A percentile compares a stretch with the other conserved stretches of the same genome.
phyloP scores from a whole-genome alignment of 1,140 invertebrate species.

The Stratiolaelaps scimitus region DNA sequence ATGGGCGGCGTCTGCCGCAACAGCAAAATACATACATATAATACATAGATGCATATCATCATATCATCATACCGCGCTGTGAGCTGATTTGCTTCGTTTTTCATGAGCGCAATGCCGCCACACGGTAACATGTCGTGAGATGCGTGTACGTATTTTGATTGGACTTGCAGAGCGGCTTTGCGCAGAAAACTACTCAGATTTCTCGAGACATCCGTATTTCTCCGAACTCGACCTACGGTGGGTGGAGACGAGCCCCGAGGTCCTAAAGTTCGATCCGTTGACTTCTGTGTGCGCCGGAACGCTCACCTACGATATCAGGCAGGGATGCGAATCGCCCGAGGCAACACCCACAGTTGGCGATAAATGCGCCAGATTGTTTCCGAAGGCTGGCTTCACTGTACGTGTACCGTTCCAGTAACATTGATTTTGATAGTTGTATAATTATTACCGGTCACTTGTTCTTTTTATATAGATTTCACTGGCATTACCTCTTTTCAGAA shows the following conservation, averaged over 20 bases:
- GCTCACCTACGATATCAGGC: conserved; percentile 7
- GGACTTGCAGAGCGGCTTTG: background rate
- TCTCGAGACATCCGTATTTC: conserved; percentile 11
- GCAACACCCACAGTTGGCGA: conserved; percentile 5
- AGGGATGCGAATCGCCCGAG: background rate
- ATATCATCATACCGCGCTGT: no score
- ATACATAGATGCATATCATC: no score
- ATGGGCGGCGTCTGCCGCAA: no score
- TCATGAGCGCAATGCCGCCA: no score
- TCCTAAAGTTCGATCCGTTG: conserved; percentile 12
- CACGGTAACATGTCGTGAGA: no score
- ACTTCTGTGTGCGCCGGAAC: background rate
- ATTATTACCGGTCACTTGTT: no score
- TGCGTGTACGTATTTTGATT: no score
- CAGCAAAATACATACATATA: no score
- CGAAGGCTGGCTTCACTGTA: background rate
- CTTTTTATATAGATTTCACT: no score
- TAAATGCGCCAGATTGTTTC: background rate
- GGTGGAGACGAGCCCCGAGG: conserved; percentile 18
- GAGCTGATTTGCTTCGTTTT: no score
- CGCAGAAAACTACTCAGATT: background rate
- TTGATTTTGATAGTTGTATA: no score
- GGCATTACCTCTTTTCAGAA: no score
- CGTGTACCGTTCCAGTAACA: background rate
- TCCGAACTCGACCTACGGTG: background rate